Percentiles rank a stretch among this genome's conserved stretches.
Conservation (phyloP, 2,113 vertebrate genomes). For the Eudorcas thomsonii region DNA sequence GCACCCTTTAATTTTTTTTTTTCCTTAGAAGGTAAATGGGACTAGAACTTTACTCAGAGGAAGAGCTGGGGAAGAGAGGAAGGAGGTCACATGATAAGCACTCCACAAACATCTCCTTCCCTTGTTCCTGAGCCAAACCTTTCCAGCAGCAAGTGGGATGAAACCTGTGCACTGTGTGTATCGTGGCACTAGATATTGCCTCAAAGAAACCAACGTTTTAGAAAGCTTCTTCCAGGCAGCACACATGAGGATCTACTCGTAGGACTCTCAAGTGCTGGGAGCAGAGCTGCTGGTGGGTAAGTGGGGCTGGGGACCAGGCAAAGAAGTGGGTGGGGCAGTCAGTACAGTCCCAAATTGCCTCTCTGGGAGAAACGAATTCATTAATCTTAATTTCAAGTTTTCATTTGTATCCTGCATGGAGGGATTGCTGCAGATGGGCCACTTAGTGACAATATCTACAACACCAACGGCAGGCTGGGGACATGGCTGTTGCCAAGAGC, state of each 20-base stretch:
- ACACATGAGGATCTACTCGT: not conserved
- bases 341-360: not conserved
- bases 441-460: not conserved
- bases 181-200: not conserved
- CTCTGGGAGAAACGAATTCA: not conserved
- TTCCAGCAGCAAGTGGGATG: not conserved
- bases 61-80: not conserved
- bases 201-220: not conserved
- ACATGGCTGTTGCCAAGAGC: not conserved
- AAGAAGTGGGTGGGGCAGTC: not conserved
- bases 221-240: not conserved
- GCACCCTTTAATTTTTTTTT: not conserved
- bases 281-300: not conserved
- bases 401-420: not conserved
- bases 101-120: not conserved
- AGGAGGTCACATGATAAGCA: not conserved
- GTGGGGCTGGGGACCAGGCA: not conserved
- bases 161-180: not conserved
- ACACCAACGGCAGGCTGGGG: not conserved
- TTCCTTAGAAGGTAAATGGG: not conserved
- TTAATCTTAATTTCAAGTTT: not conserved
- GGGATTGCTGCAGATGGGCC: not conserved
- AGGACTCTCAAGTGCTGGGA: not conserved
- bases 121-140: not conserved
- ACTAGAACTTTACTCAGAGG: not conserved